These are phyloP conservation scores for Lydus trimaculatus DNA, from an alignment of 2,888 invertebrate genomes.

Conservation along the genomic window DNA sequence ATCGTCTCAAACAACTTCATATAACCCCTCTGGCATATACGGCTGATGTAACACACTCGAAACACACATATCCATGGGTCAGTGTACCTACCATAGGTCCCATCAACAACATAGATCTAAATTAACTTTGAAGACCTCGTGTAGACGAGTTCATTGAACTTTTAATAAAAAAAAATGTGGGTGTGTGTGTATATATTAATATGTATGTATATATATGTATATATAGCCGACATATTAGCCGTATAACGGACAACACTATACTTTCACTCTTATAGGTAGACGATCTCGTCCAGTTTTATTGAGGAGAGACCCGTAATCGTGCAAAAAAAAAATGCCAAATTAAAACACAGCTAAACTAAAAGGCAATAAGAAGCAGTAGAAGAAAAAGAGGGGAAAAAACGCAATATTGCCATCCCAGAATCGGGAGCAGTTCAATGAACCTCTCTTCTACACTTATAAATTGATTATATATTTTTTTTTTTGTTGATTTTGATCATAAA, in stretches of 20 bases:
- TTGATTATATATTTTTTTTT: not conserved
- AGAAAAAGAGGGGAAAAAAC: not conserved
- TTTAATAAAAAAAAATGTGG: slow-evolving; percentile 7
- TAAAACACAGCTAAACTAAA: not conserved
- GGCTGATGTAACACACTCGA: not conserved
- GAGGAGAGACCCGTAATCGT: slow-evolving; percentile 4
- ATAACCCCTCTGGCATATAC: not conserved
- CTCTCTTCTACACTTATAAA: not conserved
- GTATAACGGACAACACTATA: slow-evolving; percentile 13
- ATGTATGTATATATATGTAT: not conserved
- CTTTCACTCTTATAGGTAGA: slow-evolving; percentile 37
- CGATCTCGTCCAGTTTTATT: slow-evolving; percentile 23
- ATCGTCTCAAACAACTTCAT: slow-evolving; percentile 5
- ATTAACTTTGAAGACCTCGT: not conserved
- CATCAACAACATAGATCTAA: not conserved
- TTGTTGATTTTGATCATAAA: not conserved
- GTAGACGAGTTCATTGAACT: slow-evolving; percentile 6
- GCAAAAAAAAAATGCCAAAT: not conserved
- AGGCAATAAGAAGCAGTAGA: not conserved
- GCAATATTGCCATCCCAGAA: not conserved
- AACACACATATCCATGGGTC: slow-evolving; percentile 1
- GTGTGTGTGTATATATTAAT: not conserved
- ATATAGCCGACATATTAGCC: not conserved
- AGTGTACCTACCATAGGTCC: slow-evolving; percentile 11
- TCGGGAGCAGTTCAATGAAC: slow-evolving; percentile 2